phyloP scores from a whole-genome alignment of 2,888 invertebrate species.

The Phanerotoma sp. region DNA sequence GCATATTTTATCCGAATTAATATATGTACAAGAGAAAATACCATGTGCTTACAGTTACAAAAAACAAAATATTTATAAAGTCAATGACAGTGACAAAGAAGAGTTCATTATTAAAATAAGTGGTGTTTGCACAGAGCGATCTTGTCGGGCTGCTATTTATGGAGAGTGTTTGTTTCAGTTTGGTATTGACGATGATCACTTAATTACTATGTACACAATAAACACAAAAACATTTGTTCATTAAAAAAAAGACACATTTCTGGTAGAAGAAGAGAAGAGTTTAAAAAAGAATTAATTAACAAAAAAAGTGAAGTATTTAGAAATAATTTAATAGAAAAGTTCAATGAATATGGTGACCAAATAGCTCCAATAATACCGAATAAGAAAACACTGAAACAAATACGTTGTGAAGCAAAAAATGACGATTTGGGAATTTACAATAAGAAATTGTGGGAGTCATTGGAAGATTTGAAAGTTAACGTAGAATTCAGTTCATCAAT shows the following conservation, averaged over 20 bases:
- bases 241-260: conserved; percentile 18
- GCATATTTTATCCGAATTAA: conserved; percentile 14
- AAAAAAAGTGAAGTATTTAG: conserved; percentile 12
- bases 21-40: conserved; percentile 15
- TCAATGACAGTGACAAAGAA: conserved; percentile 1
- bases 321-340: conserved; percentile 13
- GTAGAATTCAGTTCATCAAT: conserved; percentile 10
- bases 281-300: conserved; percentile 12
- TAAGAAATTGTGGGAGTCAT: conserved; percentile 9
- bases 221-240: conserved; percentile 12
- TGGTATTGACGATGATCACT: conserved; percentile 1
- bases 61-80: conserved; percentile 1
- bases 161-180: conserved; percentile 9
- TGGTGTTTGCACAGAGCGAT: conserved; percentile 14
- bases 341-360: conserved; percentile 20
- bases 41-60: conserved; percentile 10
- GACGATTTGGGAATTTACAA: conserved; percentile 13
- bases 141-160: conserved; percentile 16
- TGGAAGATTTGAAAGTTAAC: conserved; percentile 11
- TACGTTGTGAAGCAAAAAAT: conserved; percentile 11
- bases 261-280: conserved; percentile 10
- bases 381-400: conserved; percentile 11
- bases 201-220: conserved; percentile 13
- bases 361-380: conserved; percentile 17
- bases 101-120: conserved; percentile 11